These are phyloP conservation scores for Tetrax tetrax DNA, from an alignment of 2,113 vertebrate genomes.

Conservation along the genomic window DNA sequence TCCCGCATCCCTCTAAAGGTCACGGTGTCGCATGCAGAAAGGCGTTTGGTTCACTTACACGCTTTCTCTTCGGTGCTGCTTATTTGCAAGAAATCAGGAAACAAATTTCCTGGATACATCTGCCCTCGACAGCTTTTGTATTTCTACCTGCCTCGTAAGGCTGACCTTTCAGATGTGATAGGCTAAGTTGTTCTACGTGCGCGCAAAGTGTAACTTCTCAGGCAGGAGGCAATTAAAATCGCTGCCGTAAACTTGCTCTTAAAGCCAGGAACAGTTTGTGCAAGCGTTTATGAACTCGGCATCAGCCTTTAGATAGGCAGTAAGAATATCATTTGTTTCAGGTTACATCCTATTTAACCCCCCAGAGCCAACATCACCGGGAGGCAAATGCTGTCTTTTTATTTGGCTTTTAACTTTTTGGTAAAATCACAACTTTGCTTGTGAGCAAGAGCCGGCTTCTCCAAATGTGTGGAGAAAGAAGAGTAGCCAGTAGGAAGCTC, in stretches of 20 bases:
- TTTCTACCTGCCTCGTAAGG: neutral
- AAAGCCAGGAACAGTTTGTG: neutral
- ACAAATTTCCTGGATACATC: slow-evolving; percentile 15
- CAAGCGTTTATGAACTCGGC: neutral
- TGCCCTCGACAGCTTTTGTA: neutral
- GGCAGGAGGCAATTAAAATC: slow-evolving; percentile 16
- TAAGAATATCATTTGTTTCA: neutral
- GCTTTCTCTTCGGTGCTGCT: neutral
- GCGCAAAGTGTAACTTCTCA: neutral
- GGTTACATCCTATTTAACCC: neutral
- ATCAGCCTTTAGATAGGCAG: neutral
- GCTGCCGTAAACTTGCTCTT: neutral
- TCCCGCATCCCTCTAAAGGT: neutral
- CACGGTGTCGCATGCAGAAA: neutral
- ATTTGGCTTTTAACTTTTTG: neutral
- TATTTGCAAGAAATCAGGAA: neutral
- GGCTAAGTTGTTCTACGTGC: neutral
- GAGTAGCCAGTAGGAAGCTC: neutral
- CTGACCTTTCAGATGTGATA: neutral
- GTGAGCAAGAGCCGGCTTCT: neutral
- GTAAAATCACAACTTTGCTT: neutral
- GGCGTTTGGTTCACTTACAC: neutral
- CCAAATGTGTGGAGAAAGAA: neutral
- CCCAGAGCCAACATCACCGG: neutral
- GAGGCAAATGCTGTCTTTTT: neutral